phyloP scores from a whole-genome alignment of 2,113 vertebrate genomes.

The Syngnathus scovelli region DNA sequence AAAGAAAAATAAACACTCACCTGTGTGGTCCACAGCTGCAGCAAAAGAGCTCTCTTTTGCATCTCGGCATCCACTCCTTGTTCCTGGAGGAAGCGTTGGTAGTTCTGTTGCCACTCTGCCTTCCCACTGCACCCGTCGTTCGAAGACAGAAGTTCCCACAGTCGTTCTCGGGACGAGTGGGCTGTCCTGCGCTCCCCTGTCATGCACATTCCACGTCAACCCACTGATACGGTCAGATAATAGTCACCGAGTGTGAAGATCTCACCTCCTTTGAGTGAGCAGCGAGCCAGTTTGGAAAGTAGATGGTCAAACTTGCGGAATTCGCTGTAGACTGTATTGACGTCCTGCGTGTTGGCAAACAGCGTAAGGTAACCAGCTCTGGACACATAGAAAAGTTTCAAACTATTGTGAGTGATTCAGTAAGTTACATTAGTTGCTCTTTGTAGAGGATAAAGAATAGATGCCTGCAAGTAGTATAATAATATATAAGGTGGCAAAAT shows the following conservation, averaged over 20 bases:
- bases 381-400: conserved; percentile 2
- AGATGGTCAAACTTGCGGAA: conserved; percentile 76
- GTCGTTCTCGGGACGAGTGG: conserved; percentile 37
- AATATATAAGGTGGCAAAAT: too few species aligned
- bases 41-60: conserved; percentile 68
- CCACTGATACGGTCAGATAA: not conserved
- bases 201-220: not conserved
- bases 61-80: conserved; percentile 66
- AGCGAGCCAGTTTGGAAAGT: conserved; percentile 71
- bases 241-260: not conserved
- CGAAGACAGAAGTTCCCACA: conserved; percentile 68
- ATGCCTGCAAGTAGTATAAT: too few species aligned
- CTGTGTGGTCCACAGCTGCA: conserved; percentile 83
- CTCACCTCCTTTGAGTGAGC: conserved; percentile 64
- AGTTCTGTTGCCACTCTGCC: conserved; percentile 68
- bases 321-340: conserved; percentile 61
- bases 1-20: conserved; percentile 39
- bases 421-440: too few species aligned
- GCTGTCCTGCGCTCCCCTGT: conserved; percentile 60
- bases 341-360: conserved; percentile 54
- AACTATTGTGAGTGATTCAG: too few species aligned
- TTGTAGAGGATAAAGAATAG: too few species aligned
- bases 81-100: conserved; percentile 62
- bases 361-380: conserved; percentile 79
- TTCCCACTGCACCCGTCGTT: conserved; percentile 23